Evolutionary conservation across 2,888 invertebrate species (phyloP).

Genomic region (Nemurella pictetii): DNA sequence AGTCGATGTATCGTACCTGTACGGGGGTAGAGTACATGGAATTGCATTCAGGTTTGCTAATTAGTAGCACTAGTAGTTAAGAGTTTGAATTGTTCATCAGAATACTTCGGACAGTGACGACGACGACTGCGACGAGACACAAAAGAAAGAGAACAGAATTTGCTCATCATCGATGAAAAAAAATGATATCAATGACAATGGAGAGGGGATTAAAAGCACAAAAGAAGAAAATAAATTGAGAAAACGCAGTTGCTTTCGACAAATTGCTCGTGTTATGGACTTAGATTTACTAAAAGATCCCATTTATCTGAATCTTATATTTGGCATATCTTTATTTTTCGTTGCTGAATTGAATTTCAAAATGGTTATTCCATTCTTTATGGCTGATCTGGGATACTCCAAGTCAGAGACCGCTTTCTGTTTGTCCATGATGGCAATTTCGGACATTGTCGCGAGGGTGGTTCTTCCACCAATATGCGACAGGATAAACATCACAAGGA

Average conservation of each 20-base stretch:
- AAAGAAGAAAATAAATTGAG: not conserved
- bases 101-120: conserved; percentile 33
- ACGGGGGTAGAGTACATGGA: no score
- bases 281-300: conserved; percentile 72
- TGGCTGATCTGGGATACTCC: conserved; percentile 49
- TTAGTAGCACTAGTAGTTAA: no score
- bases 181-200: conserved; percentile 22
- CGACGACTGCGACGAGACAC: conserved; percentile 2
- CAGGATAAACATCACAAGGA: conserved; percentile 64
- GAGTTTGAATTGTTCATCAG: not conserved
- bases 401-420: conserved; percentile 72
- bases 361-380: conserved; percentile 41
- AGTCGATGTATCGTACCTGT: no score
- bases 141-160: no score
- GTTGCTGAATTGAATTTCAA: conserved; percentile 55
- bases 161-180: no score
- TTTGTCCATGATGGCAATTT: conserved; percentile 72
- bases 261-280: conserved; percentile 66
- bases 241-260: conserved; percentile 31
- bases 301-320: conserved; percentile 71
- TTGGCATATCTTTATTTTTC: conserved; percentile 73
- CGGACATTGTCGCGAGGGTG: conserved; percentile 73
- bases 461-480: conserved; percentile 76
- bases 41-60: no score
- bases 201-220: conserved; percentile 13